Base-by-base conservation (phyloP, 2,888 invertebrate species). In the Trachelus tabidus region DNA sequence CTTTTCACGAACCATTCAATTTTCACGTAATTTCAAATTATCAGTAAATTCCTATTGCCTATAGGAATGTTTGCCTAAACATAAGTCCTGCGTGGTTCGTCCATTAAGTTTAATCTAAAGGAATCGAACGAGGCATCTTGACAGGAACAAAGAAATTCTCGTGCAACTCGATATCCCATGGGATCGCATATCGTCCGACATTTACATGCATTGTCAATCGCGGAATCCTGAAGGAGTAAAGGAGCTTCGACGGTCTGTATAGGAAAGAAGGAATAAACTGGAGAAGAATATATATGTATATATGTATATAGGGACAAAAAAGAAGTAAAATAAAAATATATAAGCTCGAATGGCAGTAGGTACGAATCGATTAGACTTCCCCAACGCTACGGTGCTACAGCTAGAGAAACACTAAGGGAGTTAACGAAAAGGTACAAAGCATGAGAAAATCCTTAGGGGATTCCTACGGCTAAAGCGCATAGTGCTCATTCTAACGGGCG, bases 351-450 rank as follows among this genome's bases (percentile, higher is more conserved):
- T 56, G 56, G 56, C 56, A 56, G 56, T 37, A 37, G 37, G 37
- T 15, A 56, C 56, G 56, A 56, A 56, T 56, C 56, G 56, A 56
- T 56, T 56, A 56, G 56, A 56, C 56, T 23, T 23, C 23, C 56
- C 23, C 56, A 56, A 15, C 9, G 56, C 56, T 56, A 56, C 56
- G 2, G 56, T 15, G 56, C 56, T 56, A 56, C 56, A 56, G 23
- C 23, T 56, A 56, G 23, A 56, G 34, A 71, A 31, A 71, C 30
- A 23, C 71, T 31, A 34, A 30, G 34, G 79, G 80, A 83, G 79
- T 84, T 84, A 85, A 82, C 81, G 81, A 85, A 85, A 82, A 80
- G 81, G 82, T 81, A 84, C 73, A 80, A 78, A 75, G 81, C 56
- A 56, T 76, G 80, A 77, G 82, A 35, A 82, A 84, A 82, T 83